phyloP scores from a whole-genome alignment of 2,113 vertebrate species.

The Geococcyx californianus region DNA sequence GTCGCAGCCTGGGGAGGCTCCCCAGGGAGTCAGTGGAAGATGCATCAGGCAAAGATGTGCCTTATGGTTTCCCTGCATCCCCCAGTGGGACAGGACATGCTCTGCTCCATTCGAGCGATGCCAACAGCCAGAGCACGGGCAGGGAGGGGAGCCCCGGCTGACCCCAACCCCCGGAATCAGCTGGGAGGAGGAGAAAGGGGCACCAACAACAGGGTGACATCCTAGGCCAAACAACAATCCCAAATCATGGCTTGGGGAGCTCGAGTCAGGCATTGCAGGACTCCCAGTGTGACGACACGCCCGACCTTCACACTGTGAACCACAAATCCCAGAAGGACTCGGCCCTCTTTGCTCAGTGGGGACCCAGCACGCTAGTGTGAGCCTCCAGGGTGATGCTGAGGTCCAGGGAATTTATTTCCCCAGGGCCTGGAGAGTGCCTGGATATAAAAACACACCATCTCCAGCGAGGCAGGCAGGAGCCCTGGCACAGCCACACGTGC shows the following conservation, averaged over 20 bases:
- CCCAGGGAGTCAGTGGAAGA: not conserved
- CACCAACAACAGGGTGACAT: too few relatives aligned
- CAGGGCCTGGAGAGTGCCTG: not conserved
- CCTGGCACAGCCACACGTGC: not conserved
- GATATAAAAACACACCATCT: accelerated
- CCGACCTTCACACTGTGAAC: accelerated
- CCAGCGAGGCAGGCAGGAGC: not conserved
- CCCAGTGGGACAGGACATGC: not conserved
- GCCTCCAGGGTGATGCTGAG: too few relatives aligned
- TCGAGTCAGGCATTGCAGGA: too few relatives aligned
- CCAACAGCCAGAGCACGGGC: too few relatives aligned
- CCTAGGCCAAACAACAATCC: too few relatives aligned
- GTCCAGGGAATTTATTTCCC: not conserved
- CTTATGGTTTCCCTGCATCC: not conserved
- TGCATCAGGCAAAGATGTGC: not conserved
- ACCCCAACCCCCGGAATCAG: too few relatives aligned
- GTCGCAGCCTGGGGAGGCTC: not conserved
- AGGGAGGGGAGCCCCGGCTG: too few relatives aligned
- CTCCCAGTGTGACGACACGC: not conserved
- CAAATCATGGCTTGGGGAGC: not conserved
- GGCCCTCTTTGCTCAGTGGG: not conserved
- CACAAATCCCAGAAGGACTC: not conserved
- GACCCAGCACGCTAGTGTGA: too few relatives aligned
- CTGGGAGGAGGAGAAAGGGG: too few relatives aligned
- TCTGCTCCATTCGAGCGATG: not conserved